phyloP scores from a whole-genome alignment of 1,140 invertebrate genomes.

The Euura lappo region DNA sequence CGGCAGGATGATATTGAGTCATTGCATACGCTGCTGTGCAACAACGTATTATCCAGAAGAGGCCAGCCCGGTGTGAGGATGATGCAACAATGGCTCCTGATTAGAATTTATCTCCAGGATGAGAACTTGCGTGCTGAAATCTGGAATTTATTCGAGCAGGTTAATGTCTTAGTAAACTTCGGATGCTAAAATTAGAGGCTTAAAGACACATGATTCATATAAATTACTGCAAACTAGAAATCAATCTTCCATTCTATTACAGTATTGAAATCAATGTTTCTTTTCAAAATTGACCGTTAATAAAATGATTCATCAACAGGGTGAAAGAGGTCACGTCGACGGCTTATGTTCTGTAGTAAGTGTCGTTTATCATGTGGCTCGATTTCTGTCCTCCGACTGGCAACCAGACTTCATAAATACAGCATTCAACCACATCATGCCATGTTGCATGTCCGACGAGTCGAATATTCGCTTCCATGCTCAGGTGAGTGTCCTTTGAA shows the following conservation, averaged over 20 bases:
- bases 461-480: conserved; percentile 81
- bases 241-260: too few species aligned
- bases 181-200: too few species aligned
- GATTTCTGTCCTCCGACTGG: conserved; percentile 31
- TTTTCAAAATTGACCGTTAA: too few species aligned
- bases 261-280: too few species aligned
- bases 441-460: conserved; percentile 81
- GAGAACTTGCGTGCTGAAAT: conserved; percentile 32
- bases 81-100: conserved; percentile 69
- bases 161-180: conserved; percentile 25
- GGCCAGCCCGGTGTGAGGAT: conserved; percentile 71
- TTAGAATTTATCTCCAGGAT: conserved; percentile 47
- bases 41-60: conserved; percentile 60
- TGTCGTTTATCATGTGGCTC: conserved; percentile 59
- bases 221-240: too few species aligned
- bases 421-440: conserved; percentile 63
- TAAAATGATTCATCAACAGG: conserved; percentile 38
- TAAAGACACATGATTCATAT: conserved; percentile 2
- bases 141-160: conserved; percentile 45
- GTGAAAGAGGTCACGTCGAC: conserved; percentile 55
- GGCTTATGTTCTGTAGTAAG: conserved; percentile 62
- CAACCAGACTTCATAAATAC: conserved; percentile 49
- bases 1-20: conserved; percentile 44
- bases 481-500: conserved; percentile 62
- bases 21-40: conserved; percentile 49